Conservation (phyloP, 2,113 vertebrate species). For the Blennius ocellaris region DNA sequence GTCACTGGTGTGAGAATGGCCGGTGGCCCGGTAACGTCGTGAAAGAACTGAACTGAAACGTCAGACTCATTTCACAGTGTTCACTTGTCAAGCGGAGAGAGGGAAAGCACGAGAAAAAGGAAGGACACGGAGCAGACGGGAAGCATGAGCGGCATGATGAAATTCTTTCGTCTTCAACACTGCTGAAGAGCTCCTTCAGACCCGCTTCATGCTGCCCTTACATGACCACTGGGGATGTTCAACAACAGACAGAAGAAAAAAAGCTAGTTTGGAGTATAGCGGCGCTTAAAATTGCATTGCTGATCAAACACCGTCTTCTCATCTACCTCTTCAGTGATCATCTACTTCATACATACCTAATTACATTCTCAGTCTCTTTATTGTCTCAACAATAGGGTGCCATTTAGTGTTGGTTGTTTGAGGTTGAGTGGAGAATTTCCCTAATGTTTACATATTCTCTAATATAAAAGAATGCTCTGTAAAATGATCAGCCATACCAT, state of each 20-base stretch:
- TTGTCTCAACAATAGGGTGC: neutral
- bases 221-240: neutral
- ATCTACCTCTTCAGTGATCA: neutral
- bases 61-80: constrained; percentile 39
- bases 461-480: neutral
- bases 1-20: constrained; percentile 52
- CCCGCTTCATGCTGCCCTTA: neutral
- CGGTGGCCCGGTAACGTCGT: constrained; percentile 25
- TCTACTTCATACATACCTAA: neutral
- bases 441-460: neutral
- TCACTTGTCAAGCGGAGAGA: constrained; percentile 46
- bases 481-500: no score
- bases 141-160: constrained; percentile 23
- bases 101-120: constrained; percentile 12
- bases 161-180: neutral
- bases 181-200: neutral
- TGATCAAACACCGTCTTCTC: neutral
- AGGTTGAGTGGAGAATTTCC: no score
- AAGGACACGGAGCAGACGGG: neutral
- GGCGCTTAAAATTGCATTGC: neutral
- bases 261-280: neutral
- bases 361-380: neutral
- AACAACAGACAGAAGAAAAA: neutral
- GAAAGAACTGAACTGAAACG: constrained; percentile 53
- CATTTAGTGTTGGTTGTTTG: neutral